phyloP scores from a whole-genome alignment of 2,113 vertebrate genomes.

The Bucco capensis region DNA sequence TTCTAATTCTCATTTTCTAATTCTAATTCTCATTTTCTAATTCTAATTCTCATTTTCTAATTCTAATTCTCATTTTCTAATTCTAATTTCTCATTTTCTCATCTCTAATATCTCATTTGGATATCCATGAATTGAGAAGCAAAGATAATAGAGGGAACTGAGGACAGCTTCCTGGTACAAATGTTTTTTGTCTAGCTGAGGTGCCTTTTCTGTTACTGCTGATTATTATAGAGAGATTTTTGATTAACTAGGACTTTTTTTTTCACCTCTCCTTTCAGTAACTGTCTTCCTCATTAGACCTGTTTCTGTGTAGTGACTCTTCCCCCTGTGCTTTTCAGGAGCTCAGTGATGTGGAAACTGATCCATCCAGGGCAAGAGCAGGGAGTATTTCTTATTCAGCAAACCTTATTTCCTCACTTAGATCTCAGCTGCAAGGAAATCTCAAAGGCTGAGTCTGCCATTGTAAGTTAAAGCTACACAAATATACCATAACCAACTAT shows the following conservation, averaged over 20 bases:
- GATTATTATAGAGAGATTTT: not conserved
- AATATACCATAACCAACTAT: not conserved
- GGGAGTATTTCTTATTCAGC: not conserved
- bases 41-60: too few species aligned
- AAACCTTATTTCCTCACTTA: not conserved
- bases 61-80: too few species aligned
- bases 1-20: not conserved
- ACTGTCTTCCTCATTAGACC: not conserved
- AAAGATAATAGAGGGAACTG: not conserved
- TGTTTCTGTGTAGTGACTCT: not conserved
- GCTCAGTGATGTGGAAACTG: conserved; percentile 17
- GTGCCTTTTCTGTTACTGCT: not conserved
- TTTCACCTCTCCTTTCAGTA: not conserved
- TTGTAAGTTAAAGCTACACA: not conserved
- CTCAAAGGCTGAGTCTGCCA: not conserved
- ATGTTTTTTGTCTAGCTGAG: not conserved
- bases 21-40: too few species aligned
- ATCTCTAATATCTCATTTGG: too few species aligned
- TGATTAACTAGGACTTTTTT: not conserved
- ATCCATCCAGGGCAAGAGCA: not conserved
- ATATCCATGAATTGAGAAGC: not conserved
- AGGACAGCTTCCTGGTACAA: not conserved
- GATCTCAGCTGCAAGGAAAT: not conserved
- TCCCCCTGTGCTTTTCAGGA: conserved; percentile 5
- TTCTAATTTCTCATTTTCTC: too few species aligned